phyloP scores from a whole-genome alignment of 2,888 invertebrate species.

The Caradrina kadenii region DNA sequence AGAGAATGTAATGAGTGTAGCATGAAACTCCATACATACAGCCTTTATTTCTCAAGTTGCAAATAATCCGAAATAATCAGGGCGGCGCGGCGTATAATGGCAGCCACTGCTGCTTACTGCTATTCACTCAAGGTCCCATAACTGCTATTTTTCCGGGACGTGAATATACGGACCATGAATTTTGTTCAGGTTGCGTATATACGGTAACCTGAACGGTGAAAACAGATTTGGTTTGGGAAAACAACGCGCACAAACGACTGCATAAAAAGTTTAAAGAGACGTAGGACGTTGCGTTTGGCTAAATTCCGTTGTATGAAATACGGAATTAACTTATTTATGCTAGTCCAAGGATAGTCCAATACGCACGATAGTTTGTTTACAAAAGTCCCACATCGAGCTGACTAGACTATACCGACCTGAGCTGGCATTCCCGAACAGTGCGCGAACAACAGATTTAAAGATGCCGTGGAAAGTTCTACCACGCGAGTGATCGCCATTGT shows the following conservation, averaged over 20 bases:
- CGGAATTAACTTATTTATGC: not conserved
- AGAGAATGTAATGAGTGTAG: slow-evolving; percentile 6
- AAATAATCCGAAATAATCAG: slow-evolving; percentile 32
- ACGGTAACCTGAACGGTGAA: no score
- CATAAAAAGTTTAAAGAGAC: no score
- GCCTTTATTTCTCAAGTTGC: slow-evolving; percentile 2
- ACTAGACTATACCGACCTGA: not conserved
- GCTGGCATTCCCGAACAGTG: not conserved
- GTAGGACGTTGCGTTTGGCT: no score
- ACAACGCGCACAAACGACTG: no score
- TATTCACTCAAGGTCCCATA: not conserved
- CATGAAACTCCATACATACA: slow-evolving; percentile 16
- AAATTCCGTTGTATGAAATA: not conserved
- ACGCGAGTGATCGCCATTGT: not conserved
- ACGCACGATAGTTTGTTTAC: slow-evolving; percentile 7
- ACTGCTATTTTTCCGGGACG: not conserved
- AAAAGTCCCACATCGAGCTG: slow-evolving; percentile 7
- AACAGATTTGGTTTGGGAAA: no score
- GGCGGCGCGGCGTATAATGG: slow-evolving; percentile 1
- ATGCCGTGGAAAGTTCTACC: not conserved
- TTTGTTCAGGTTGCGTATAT: no score
- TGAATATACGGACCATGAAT: no score
- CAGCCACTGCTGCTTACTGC: not conserved
- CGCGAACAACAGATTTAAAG: slow-evolving; percentile 2
- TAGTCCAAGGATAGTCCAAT: not conserved